These are phyloP conservation scores for Oostethus manadensis DNA, from an alignment of 2,113 vertebrate genomes.

Conservation along the genomic window DNA sequence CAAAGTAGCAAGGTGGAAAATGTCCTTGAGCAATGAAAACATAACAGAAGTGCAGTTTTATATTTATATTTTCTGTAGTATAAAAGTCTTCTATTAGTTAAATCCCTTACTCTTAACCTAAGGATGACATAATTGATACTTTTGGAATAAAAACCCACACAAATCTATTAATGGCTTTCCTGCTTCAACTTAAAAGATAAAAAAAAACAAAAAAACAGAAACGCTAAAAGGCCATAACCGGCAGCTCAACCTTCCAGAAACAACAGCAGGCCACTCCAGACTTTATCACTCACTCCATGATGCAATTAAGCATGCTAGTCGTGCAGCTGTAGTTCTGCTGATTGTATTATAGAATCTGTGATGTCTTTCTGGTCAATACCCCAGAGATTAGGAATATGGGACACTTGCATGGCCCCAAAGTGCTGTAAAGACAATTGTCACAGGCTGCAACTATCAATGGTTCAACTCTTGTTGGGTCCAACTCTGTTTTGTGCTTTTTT, in stretches of 20 bases:
- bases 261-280: constrained; percentile 59
- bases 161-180: constrained; percentile 32
- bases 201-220: constrained; percentile 1
- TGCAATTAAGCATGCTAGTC: constrained; percentile 61
- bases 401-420: constrained; percentile 37
- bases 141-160: not conserved
- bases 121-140: not conserved
- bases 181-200: constrained; percentile 29
- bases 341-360: constrained; percentile 58
- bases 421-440: constrained; percentile 44
- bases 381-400: constrained; percentile 43
- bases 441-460: too few relatives aligned
- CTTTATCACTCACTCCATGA: constrained; percentile 66
- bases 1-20: too few relatives aligned
- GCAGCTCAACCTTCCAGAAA: constrained; percentile 54
- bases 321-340: constrained; percentile 66
- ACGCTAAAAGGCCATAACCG: constrained; percentile 37
- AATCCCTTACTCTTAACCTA: not conserved
- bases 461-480: constrained; percentile 19
- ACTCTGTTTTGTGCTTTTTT: constrained; percentile 13
- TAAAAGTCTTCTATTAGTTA: not conserved
- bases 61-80: not conserved
- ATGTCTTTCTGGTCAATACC: constrained; percentile 61
- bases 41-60: not conserved
- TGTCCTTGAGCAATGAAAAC: too few relatives aligned